Evolutionary conservation across 2,888 invertebrate species (phyloP), one percentile per base, ranked within the genome.

Genomic region (Pterostichus niger): DNA sequence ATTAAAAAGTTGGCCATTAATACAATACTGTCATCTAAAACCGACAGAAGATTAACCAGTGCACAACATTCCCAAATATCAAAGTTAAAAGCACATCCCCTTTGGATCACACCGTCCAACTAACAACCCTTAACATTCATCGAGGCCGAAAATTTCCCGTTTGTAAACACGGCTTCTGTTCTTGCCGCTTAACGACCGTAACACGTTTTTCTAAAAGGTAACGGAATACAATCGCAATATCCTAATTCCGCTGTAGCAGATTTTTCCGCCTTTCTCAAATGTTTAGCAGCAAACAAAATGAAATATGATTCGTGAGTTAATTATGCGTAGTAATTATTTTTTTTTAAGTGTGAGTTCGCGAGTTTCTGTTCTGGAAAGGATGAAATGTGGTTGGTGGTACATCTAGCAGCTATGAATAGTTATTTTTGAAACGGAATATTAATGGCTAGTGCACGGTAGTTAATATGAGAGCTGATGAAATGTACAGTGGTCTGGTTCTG

Each of bases 351-450:
- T 64, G 35, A 6, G 13, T 35, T 33, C 33, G 24, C 33, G 35
- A 6, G 13, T 35, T 33, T 64, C 64, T 64, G 64, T 35, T 64
- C 64, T 13, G n/a, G 64, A 64, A 13, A 64, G 64, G 35, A 64
- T 35, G 64, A 64, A 64, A 64, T 64, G 33, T 64, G 35, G 33
- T 31, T 64, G 35, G n/a, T 31, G 33, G 35, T 13, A 64, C 11
- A 31, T 40, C 52, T 31, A n/a, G 64, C 33, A 64, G 24, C 7
- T 5, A 40, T 9, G 40, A 31, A 31, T 59, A 31, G 59, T 59
- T 3, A 59, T 31, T 59, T 33, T 49, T 64, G 33, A 44, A 44
- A 15, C 13, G 17, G 17, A 44, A 71, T 71, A 44, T 71, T 71
- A 71, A 71, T 71, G 68, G 40, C 64, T 40, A 9, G 40, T 40